phyloP scores from a whole-genome alignment of 2,888 invertebrate genomes.

The Caenorhabditis sp. region DNA sequence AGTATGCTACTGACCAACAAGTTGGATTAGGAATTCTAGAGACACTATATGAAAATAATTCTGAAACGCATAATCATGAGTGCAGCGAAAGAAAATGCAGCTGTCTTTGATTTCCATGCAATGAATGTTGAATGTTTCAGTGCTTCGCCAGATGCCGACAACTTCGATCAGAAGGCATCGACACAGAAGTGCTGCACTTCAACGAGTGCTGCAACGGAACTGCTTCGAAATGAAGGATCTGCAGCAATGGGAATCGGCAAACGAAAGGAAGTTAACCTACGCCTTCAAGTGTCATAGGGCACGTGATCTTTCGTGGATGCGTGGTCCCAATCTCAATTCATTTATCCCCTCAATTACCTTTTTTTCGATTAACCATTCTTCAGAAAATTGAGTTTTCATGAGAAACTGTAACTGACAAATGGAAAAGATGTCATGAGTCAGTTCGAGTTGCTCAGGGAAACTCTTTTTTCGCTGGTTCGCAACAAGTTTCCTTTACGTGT shows the following conservation, averaged over 20 bases:
- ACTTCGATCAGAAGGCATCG: slow-evolving; percentile 1
- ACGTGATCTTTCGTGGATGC: background rate
- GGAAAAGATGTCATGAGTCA: no score
- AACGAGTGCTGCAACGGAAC: slow-evolving; percentile 41
- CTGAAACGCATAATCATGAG: background rate
- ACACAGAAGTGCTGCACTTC: slow-evolving; percentile 37
- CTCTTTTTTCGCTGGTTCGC: no score
- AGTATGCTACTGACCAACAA: background rate
- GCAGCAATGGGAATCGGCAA: background rate
- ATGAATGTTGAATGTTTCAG: no score
- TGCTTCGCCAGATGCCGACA: background rate
- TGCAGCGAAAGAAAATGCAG: background rate
- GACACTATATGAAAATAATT: no score
- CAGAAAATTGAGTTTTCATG: no score
- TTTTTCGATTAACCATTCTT: background rate
- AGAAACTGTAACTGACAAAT: no score
- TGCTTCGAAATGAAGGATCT: background rate
- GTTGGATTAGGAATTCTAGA: background rate
- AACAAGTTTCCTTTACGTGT: background rate
- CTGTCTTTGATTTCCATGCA: no score
- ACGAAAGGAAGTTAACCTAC: background rate
- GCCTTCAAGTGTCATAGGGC: slow-evolving; percentile 1
- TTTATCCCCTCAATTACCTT: no score
- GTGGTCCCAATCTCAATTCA: background rate
- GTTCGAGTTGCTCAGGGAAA: no score